Conservation (phyloP, 2,888 invertebrate genomes). For the Hylaea fasciaria region DNA sequence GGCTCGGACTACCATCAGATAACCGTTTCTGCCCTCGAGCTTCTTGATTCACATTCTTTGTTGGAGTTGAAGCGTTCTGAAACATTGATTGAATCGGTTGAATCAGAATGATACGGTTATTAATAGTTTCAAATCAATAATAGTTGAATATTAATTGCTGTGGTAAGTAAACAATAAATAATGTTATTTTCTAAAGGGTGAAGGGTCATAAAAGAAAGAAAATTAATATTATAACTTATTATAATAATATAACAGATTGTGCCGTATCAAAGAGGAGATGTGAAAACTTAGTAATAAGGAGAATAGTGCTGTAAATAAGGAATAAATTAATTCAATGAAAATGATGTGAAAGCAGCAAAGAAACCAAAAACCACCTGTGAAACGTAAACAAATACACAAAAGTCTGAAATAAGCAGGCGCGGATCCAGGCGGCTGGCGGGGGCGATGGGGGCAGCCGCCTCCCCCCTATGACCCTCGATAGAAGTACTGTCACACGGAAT, state of each 20-base stretch:
- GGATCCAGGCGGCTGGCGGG: too few relatives aligned
- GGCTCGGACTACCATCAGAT: constrained; percentile 78
- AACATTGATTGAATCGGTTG: constrained; percentile 38
- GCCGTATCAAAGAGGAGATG: not conserved
- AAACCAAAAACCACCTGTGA: constrained; percentile 40
- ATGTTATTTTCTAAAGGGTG: too few relatives aligned
- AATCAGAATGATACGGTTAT: too few relatives aligned
- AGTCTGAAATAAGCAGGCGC: constrained; percentile 39
- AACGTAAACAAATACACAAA: constrained; percentile 19
- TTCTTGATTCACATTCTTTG: constrained; percentile 69
- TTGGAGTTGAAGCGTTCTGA: constrained; percentile 67
- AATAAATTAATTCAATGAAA: not conserved
- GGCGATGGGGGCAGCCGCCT: too few relatives aligned
- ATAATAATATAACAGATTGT: too few relatives aligned
- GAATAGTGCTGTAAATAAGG: not conserved
- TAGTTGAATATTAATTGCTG: too few relatives aligned
- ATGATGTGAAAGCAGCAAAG: constrained; percentile 30
- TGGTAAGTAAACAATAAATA: too few relatives aligned
- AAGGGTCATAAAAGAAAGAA: too few relatives aligned
- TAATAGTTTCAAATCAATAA: too few relatives aligned
- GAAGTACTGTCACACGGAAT: too few relatives aligned
- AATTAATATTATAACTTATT: not conserved
- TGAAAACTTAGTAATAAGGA: not conserved
- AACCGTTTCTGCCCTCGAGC: constrained; percentile 74
- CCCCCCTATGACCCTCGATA: too few relatives aligned